Base-by-base conservation (phyloP, 35 echinoderm and acorn worm species). In the Amphiura filiformis region DNA sequence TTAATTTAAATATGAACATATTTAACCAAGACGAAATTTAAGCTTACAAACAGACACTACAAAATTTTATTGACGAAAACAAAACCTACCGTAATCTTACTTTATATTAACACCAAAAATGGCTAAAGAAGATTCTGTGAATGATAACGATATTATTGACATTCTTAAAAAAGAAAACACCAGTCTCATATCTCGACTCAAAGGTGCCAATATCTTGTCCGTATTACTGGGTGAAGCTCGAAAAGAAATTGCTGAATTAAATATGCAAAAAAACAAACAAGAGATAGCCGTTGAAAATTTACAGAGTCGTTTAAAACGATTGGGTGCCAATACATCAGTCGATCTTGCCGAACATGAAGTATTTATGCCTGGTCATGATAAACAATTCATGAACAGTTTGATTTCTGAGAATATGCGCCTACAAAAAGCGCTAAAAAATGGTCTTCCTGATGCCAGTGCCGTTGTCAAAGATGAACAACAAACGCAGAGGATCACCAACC, bases 331-430 rank as follows among this genome's bases (percentile, higher is more conserved):
- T 34, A 32, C 81, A 0, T 47, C 38, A 83, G 81, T 83, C 0
- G 81, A 83, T 39, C 40, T 83, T 39, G 39, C 81, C 13, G 39
- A 83, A 34, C 26, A 83, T 52, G 81, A 83, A 13, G 49, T 83
- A 14, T 83, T 83, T 34, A 83, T 83, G 3, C 81, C 81, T 12
- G 81, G 81, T 13, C 81, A 49, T 31, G 81, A 83, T 33, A 39
- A 47, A 31, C 23, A 32, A 34, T 83, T 83, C 49, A 28, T 83
- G n/a, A 83, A 52, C n/a, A 52, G 81, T 44, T 83, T 83, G 40
- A 83, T 83, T 33, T 23, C 31, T 31, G 81, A 83, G 13, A 83
- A 83, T 83, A 47, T 37, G 81, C 40, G 56, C 23, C 56, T 83
- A 28, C 81, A 42, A 39, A 41, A 52, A 33, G 81, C 40, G 0